Conservation (phyloP, 2,888 invertebrate species). For the Ormyrus rosae region DNA sequence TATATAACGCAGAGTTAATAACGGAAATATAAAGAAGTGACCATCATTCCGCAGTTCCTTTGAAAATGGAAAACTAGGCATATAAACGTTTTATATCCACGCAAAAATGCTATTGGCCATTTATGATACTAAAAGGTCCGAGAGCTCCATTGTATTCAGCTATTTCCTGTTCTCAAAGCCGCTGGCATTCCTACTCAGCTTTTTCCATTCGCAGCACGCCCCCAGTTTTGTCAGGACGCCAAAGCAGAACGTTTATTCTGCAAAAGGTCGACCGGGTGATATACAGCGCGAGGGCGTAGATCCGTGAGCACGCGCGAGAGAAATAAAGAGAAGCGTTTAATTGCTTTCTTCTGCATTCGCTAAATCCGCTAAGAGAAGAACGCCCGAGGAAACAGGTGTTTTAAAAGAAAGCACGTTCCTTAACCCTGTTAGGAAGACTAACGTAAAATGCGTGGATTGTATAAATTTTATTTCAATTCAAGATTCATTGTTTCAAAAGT, state of each 20-base stretch:
- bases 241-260: conserved; percentile 45
- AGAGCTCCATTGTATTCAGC: neutral
- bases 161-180: conserved; percentile 12
- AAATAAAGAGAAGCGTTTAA: conserved; percentile 52
- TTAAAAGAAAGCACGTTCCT: conserved; percentile 40
- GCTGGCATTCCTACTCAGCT: neutral
- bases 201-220: neutral
- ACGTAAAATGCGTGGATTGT: neutral
- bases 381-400: conserved; percentile 25
- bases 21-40: too few relatives aligned
- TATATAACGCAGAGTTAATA: too few relatives aligned
- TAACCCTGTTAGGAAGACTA: conserved; percentile 37
- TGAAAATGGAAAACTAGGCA: neutral
- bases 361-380: neutral
- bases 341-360: conserved; percentile 42
- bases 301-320: conserved; percentile 14
- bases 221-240: conserved; percentile 44
- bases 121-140: conserved; percentile 32
- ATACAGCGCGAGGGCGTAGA: conserved; percentile 18
- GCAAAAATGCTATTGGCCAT: conserved; percentile 26
- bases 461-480: too few relatives aligned
- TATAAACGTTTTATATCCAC: conserved; percentile 15
- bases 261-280: conserved; percentile 33
- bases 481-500: too few relatives aligned
- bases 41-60: too few relatives aligned